phyloP scores from a whole-genome alignment of 2,113 vertebrate genomes.

The human (Homo sapiens) region DNA sequence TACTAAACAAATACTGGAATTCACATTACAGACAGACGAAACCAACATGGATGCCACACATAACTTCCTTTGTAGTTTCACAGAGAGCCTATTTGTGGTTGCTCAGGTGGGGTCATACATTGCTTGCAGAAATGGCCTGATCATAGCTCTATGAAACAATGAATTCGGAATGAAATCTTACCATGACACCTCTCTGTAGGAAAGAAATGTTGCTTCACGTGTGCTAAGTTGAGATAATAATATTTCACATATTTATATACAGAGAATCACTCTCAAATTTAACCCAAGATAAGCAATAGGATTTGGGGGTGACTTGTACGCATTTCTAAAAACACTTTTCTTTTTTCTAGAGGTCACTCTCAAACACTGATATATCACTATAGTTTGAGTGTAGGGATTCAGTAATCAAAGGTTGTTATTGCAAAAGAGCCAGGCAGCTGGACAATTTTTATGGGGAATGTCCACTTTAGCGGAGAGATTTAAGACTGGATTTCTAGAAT shows the following conservation, averaged over 20 bases:
- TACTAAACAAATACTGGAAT: conserved; percentile 90
- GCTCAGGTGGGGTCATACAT: conserved; percentile 83
- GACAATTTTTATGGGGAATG: background rate
- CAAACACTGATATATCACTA: background rate
- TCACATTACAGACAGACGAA: conserved; percentile 90
- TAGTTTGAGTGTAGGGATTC: conserved; percentile 3
- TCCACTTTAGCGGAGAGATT: conserved; percentile 13
- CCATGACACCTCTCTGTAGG: conserved; percentile 12
- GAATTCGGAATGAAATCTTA: background rate
- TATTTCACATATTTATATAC: conserved; percentile 18
- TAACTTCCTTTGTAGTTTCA: conserved; percentile 79
- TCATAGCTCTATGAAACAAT: conserved; percentile 68
- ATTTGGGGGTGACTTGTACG: background rate
- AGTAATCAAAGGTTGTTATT: background rate
- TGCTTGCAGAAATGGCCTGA: conserved; percentile 80
- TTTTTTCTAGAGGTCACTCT: conserved; percentile 35
- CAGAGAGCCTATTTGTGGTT: conserved; percentile 82
- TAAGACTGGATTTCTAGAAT: conserved; percentile 60
- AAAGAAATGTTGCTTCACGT: background rate
- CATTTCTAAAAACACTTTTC: conserved; percentile 35
- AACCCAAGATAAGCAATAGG: conserved; percentile 18
- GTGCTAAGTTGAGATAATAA: conserved; percentile 1
- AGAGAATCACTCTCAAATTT: background rate
- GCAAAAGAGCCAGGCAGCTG: conserved; percentile 57
- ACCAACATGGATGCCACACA: conserved; percentile 84